Conservation (phyloP, 2,888 invertebrate species). For the Ornithoptera priamus region DNA sequence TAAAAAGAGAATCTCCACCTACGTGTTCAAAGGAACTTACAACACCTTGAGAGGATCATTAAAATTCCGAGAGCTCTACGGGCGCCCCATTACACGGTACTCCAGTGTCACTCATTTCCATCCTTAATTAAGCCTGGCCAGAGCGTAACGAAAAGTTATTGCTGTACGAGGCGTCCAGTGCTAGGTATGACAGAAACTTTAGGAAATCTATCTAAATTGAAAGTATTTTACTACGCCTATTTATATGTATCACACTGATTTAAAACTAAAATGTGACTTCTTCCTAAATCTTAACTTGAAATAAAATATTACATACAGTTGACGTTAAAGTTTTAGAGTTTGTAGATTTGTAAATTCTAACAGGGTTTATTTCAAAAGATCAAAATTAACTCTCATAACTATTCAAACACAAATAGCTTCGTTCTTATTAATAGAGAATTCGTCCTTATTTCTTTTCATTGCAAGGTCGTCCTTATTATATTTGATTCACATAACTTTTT, state of each 20-base stretch:
- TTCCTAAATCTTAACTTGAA: neutral
- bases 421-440: neutral
- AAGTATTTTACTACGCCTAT: neutral
- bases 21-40: conserved; percentile 10
- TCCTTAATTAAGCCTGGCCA: conserved; percentile 4
- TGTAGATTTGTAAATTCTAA: neutral
- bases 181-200: neutral
- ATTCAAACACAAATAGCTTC: neutral
- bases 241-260: neutral
- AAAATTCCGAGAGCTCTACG: conserved; percentile 20
- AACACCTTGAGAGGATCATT: conserved; percentile 15
- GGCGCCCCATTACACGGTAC: conserved; percentile 7
- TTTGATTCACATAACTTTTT: neutral
- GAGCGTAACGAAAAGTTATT: conserved; percentile 5
- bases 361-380: neutral
- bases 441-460: neutral
- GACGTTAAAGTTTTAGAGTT: neutral
- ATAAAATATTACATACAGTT: neutral
- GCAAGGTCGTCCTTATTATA: neutral
- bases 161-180: neutral
- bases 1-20: neutral
- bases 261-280: neutral
- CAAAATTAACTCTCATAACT: neutral
- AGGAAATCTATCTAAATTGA: neutral
- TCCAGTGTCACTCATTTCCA: conserved; percentile 21